Base-by-base conservation (phyloP, 2,113 vertebrate species). In the Planiliza haematocheilus region DNA sequence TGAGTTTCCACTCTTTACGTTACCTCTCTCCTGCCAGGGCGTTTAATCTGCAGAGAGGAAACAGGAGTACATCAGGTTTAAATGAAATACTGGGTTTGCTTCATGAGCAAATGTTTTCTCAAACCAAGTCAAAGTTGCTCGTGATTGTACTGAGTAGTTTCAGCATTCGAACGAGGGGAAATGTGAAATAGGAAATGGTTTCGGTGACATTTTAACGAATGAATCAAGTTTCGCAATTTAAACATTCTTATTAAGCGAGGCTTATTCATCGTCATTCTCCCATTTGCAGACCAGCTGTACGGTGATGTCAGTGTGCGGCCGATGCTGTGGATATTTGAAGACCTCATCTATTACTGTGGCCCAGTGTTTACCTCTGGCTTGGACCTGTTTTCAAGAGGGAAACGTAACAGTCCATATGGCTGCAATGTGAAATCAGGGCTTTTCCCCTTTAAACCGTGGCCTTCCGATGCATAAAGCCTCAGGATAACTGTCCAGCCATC, bases 401-500 rank as follows among this genome's bases (percentile, higher is more conserved):
- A 74, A 48, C 57, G 16, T 16, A 67, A 39, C 57, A 9, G 63
- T 34, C 71, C 82, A 90, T 70, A 67, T 86, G 85, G 82, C 66
- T 36, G 62, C 84, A 77, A 83, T 55, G 78, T 82, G 81, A 86
- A 82, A 85, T 76, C 46, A 30, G 61, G 73, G 51, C 69, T 70
- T 76, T 79, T 67, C 65, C 68, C 67, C 72, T 77, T 49, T 73
- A 85, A 81, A 78, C 69, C 80, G 0, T 69, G 76, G 60, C 73
- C 80, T 86, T 83, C 81, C 60, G 75, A 81, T 69, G 52, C 82
- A 71, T 56, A 81, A 80, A 83, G 67, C 83, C 46, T n/a, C 60
- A 48, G 79, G 82, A 86, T 62, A 65, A 63, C 67, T 10, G n/a
- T 76, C 73, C 56, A 51, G 66, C 71, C 85, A 84, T 91, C 89